Base-by-base conservation (phyloP, 1,140 invertebrate genomes). In the Trichomalopsis sarcophagae region DNA sequence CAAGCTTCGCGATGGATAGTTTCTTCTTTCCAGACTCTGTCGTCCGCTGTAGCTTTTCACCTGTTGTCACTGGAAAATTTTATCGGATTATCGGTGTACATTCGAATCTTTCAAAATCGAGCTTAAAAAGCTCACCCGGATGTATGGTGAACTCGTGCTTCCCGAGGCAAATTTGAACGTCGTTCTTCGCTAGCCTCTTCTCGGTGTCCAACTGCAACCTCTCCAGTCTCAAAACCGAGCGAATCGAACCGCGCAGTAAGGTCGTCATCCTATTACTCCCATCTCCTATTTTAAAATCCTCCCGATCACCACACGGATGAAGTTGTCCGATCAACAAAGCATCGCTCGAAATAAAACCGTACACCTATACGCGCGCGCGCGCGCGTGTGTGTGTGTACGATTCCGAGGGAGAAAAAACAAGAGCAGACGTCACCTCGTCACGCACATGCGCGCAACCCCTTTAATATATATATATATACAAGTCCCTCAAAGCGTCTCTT, bases 141-240 rank as follows among this genome's bases (percentile, higher is more conserved):
- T 27, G 21, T 1, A 83, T 55, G 10, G 74, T 50, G 14, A 83
- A 83, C 44, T 77, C 14, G 55, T 68, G 33, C 23, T 68, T 68
- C 0, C 2, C 11, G 2, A 83, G 30, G 14, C 36, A 77, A n/a
- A 27, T 14, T 4, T 36, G 73, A 5, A 68, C 55, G 14, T 83
- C 74, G 14, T 83, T 76, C 14, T 47, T 68, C 14, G 76, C 50
- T 1, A n/a, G 14, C 5, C 10, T 9, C 23, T 77, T 17, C 0
- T 23, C 30, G 1, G 81, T 33, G 9, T 77, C 23, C 27, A 83
- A 17, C 7, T 44, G 30, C 4, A 82, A 33, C 44, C 62, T 82
- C 47, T 77, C 74, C 4, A 83, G 55, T 77, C 69, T 83, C 27
- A 83, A n/a, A 47, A 77, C 27, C 7, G 82, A 77, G 10, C 47